Evolutionary conservation across 2,797 vertebrate species (phyloP), one percentile per base, ranked within the genome.

Genomic region (Leuciscus waleckii): DNA sequence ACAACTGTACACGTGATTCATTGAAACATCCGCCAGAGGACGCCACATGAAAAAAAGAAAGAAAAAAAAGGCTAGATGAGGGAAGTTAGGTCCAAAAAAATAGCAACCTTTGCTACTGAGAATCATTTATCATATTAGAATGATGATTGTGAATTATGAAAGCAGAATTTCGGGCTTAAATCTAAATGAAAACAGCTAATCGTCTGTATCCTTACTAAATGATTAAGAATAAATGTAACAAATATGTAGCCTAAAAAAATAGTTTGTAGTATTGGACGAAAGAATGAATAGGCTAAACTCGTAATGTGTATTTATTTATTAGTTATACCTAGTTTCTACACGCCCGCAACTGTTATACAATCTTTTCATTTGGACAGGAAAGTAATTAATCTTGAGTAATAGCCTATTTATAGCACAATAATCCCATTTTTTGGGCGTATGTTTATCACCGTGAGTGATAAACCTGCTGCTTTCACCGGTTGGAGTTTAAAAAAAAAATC

Each of bases 21-120:
- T n/a, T 46, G 17, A 67, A 67, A 71, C 19, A 68, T 87, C 93
- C 94, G 92, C 91, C 83, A 95, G 94, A 92, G 93, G 93, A 86
- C 91, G 91, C 93, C 92, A 94, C 85, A 89, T 93, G 87, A 89
- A 89, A 90, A 91, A 29, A 29, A 29, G 1, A 29, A 29, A 29
- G n/a, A n/a, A 29, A 29, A 29, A 90, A 41, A 61, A n/a, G 5
- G 13, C 32, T 35, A 10, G 0, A 8, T 41, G 21, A 16, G 14
- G 23, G 54, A 26, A 26, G 41, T n/a, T 23, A 61, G 2, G n/a
- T 41, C 4, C 0, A 61, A 41, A 61, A 61, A 1, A 7, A 7
- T 19, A 11, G 35, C 54, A 61, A 41, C 23, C 7, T 78, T 61
- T 78, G 51, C 75, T 58, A 10, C 35, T 26, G 23, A 29, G 2